Conservation (phyloP, 35 echinoderm and acorn worm genomes). For the Eucidaris tribuloides region DNA sequence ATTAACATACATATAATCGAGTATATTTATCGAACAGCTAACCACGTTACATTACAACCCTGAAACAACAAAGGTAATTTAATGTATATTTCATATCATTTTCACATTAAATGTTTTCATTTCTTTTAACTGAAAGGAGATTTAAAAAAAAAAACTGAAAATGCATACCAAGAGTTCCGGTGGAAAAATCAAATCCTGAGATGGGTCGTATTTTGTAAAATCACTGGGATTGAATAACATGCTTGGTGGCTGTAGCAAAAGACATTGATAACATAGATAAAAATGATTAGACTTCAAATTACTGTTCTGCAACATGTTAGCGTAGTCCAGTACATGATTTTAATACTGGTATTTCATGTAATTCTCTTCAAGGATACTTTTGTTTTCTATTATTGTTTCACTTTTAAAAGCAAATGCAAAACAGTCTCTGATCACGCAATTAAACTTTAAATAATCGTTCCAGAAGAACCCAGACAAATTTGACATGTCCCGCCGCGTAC, state of each 20-base stretch:
- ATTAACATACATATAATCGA: too few relatives aligned
- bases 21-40: too few relatives aligned
- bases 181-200: constrained; percentile 44
- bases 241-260: constrained; percentile 32
- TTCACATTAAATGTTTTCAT: too few relatives aligned
- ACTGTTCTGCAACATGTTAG: neutral
- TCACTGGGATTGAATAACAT: constrained; percentile 56
- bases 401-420: too few relatives aligned
- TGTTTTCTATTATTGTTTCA: neutral
- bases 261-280: neutral
- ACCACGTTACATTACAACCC: too few relatives aligned
- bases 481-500: too few relatives aligned
- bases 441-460: too few relatives aligned
- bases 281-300: neutral
- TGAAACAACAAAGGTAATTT: too few relatives aligned
- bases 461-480: too few relatives aligned
- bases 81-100: too few relatives aligned
- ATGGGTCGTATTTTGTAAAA: constrained; percentile 63
- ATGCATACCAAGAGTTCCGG: constrained; percentile 15
- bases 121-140: too few relatives aligned
- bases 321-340: neutral
- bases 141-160: neutral
- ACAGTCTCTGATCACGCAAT: too few relatives aligned
- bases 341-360: neutral
- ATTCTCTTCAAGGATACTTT: neutral